Evolutionary conservation across 2,888 invertebrate genomes (phyloP), one percentile per base, ranked within the genome.

Genomic region (Crematogaster levior): DNA sequence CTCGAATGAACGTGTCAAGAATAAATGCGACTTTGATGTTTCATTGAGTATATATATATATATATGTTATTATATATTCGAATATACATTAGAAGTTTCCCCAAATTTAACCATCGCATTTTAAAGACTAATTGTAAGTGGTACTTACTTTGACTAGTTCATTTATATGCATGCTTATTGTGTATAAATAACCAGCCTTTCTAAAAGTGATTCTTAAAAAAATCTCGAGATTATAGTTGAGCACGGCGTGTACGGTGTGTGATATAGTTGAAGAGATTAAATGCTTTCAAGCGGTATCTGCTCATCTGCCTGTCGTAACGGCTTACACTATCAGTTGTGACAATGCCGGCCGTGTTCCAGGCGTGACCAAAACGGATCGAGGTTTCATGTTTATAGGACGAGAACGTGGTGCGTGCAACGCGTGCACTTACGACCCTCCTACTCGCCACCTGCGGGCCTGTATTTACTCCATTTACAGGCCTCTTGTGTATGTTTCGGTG

Each of bases 251-350:
- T 65, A 24, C n/a, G 46, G 21, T 18, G 21, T 27, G 37, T n/a
- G n/a, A 53, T 24, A n/a, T 34, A 34, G 24, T 15, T 10, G n/a
- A 79, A 34, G 77, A 79, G 77, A 72, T 90, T 87, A 87, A 87
- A 56, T 81, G 84, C 86, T 90, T 89, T 87, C 88, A 90, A 27
- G 82, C 86, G 81, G 86, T 90, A 86, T 89, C 80, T 70, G 37
- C 74, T 70, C 63, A 40, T 43, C 66, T 51, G 21, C 48, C 48
- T 51, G 56, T 73, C 61, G 66, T 3, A 37, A 34, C 30, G 3
- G 80, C 43, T 73, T 75, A 66, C 56, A 60, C 34, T 61, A 68
- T 70, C 80, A 48, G 66, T 43, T 61, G 79, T 61, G 82, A 82
- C 84, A 77, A 77, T 89, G 63, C 73, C 70, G 53, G 37, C 63